Evolutionary conservation across 2,797 vertebrate genomes (phyloP), one percentile per base, ranked within the genome.

Genomic region (Enteromius trimaculatus): DNA sequence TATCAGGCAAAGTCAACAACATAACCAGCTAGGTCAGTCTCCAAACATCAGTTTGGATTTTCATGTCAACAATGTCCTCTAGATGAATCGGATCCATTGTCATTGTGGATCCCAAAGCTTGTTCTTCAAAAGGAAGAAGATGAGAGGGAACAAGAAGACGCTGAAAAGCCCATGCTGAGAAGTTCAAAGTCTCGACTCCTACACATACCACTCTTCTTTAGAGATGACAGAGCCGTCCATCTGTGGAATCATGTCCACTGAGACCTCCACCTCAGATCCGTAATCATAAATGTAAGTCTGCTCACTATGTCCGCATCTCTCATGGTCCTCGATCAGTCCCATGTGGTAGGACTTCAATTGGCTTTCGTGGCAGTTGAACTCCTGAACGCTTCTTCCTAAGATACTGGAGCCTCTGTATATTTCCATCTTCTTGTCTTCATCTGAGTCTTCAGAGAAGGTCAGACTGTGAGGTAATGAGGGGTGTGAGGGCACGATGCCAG

Each of bases 121-220:
- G 47, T 19, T 42, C 42, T 44, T 82, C 17, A n/a, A 47, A 60
- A 26, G 39, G 13, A 83, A 39, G 37, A 14, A 69, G 39, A 62
- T 49, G 14, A 9, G 14, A 34, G 34, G 21, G 17, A 69, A 68
- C 10, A 5, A 65, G 72, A 49, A 60, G 19, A 55, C 34, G 37
- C 23, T 42, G 60, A 79, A n/a, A 39, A 65, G 37, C 21, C 66
- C 70, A 65, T 78, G 49, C 34, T 60, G 77, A 69, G 26, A 76
- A 62, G 53, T 31, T 31, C 55, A 34, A 51, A 53, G 31, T 62
- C n/a, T 72, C 49, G 58, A 74, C 6, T 78, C 64, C 93, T 94
- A 96, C 92, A 96, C 96, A n/a, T 96, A 96, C 96, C 96, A 96
- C 93, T 96, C 96, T 91, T 96, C 96, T 94, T 96, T 96, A 89